Percentiles rank a stretch among this genome's conserved stretches.
Evolutionary conservation across 2,113 vertebrate species (phyloP).

Genomic region (Syngnathoides biaculeatus): DNA sequence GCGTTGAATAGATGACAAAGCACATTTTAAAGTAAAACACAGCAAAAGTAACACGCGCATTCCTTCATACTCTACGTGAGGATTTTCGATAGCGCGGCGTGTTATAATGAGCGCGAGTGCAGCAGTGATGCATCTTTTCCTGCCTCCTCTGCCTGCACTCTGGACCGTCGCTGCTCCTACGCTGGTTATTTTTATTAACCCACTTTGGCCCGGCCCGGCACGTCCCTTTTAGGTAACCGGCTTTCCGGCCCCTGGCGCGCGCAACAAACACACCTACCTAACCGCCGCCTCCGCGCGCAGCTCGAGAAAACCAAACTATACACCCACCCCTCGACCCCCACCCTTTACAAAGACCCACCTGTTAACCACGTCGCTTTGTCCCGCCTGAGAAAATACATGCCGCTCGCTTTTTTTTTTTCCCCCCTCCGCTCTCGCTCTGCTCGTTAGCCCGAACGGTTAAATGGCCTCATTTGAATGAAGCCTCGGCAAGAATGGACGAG

Average conservation of each 20-base stretch:
- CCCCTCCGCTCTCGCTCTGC: constrained; percentile 28
- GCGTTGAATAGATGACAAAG: no score
- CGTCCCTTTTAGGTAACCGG: constrained; percentile 76
- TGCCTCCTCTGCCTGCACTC: constrained; percentile 67
- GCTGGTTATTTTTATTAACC: constrained; percentile 81
- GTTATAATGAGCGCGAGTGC: not conserved
- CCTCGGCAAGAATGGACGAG: constrained; percentile 52
- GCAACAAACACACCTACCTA: constrained; percentile 54
- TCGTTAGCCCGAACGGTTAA: constrained; percentile 71
- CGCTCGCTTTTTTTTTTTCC: constrained; percentile 47
- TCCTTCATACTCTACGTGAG: not conserved
- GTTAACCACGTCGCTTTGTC: constrained; percentile 71
- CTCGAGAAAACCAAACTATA: constrained; percentile 40
- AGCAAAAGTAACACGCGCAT: not conserved
- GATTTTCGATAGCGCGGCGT: not conserved
- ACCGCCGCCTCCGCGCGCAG: constrained; percentile 65
- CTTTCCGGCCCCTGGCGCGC: constrained; percentile 72
- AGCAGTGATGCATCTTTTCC: constrained; percentile 33
- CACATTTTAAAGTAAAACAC: not conserved
- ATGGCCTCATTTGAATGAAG: constrained; percentile 76
- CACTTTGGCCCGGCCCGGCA: constrained; percentile 76
- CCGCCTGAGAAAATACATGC: constrained; percentile 70
- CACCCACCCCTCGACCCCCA: constrained; percentile 4
- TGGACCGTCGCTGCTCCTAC: constrained; percentile 72
- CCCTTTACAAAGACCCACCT: constrained; percentile 61